Evolutionary conservation across 1,140 invertebrate species (phyloP), one percentile per base, ranked within the genome.

Genomic region (Phthorimaea operculella): DNA sequence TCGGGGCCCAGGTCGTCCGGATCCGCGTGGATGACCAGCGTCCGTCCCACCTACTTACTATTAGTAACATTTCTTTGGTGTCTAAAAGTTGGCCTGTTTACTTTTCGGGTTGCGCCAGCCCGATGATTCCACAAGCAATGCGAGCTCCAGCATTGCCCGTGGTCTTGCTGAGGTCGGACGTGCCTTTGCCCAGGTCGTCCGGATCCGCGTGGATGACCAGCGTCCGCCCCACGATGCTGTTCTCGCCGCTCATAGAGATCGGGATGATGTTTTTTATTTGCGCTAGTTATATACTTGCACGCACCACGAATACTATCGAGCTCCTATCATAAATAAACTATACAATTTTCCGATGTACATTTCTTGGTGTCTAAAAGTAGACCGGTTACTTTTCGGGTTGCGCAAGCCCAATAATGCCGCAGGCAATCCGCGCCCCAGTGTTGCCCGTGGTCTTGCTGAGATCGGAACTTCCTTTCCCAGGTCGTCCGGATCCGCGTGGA

Each of bases 61-160:
- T n/a, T n/a, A n/a, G n/a, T n/a, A n/a, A n/a, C n/a, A n/a, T n/a
- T n/a, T n/a, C n/a, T n/a, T n/a, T n/a, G n/a, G n/a, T n/a, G n/a
- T n/a, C n/a, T n/a, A n/a, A n/a, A n/a, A n/a, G n/a, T n/a, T n/a
- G n/a, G n/a, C n/a, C n/a, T n/a, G n/a, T n/a, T n/a, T n/a, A n/a
- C n/a, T 28, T 28, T 28, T 28, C 21, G 6, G 21, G 6, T 28
- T 42, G 3, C 39, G 91, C 86, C 54, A 97, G 87, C 36, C 96
- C 98, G 87, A 99, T 98, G n/a, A 99, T 95, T 55, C 98, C 98
- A 80, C 98, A 99, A 15, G 96, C 97, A 59, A 97, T 87, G 66
- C 98, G 91, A 52, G 91, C 96, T 4, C 98, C 98, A 63, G 98
- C 97, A 87, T 99, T 99, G 28, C 98, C 98, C 51, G 98, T 99